Conservation (phyloP, 2,888 invertebrate species). For the Mellilla xanthometata region DNA sequence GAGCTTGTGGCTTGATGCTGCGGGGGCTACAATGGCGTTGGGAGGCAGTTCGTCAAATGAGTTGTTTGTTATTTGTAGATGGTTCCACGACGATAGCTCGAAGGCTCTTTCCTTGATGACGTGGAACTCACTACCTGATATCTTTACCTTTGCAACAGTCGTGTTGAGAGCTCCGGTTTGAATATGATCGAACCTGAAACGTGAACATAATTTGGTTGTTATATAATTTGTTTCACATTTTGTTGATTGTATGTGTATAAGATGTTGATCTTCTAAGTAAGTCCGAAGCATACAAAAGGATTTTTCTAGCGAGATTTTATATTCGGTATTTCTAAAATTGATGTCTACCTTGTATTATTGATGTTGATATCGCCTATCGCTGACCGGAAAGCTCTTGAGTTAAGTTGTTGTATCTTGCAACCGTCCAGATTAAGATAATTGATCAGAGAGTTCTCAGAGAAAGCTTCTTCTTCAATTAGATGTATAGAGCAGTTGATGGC, state of each 20-base stretch:
- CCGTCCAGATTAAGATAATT: conserved; percentile 83
- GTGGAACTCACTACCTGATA: conserved; percentile 84
- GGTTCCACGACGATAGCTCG: conserved; percentile 85
- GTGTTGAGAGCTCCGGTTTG: conserved; percentile 85
- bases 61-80: conserved; percentile 84
- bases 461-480: conserved; percentile 84
- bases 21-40: conserved; percentile 77
- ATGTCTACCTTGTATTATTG: conserved; percentile 81
- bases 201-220: not conserved
- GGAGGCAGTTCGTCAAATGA: conserved; percentile 82
- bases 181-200: conserved; percentile 84
- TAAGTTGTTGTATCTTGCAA: conserved; percentile 80
- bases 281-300: too few species aligned
- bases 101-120: conserved; percentile 83
- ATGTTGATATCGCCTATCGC: conserved; percentile 85
- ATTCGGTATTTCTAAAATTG: not conserved
- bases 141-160: conserved; percentile 83
- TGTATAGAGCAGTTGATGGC: conserved; percentile 84
- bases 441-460: conserved; percentile 84
- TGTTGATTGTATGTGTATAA: too few species aligned
- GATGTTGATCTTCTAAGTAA: too few species aligned
- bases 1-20: conserved; percentile 81
- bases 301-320: too few species aligned
- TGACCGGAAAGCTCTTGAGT: conserved; percentile 83
- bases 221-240: too few species aligned